phyloP scores from a whole-genome alignment of 64 coral and sea anemone species.

The Montipora foliosa region DNA sequence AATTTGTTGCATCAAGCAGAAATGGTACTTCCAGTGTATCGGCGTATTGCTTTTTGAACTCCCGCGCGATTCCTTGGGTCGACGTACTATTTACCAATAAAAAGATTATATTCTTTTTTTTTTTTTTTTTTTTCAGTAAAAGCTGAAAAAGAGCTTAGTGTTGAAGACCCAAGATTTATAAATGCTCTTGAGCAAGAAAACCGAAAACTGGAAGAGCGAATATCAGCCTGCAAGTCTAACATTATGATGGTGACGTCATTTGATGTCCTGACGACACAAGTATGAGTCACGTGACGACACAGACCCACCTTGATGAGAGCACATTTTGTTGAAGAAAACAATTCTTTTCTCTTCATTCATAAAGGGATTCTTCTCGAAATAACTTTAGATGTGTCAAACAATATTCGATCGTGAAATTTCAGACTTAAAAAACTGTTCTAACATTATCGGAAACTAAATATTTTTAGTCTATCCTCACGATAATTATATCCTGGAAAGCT shows the following conservation, averaged over 20 bases:
- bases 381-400: neutral
- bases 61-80: no score
- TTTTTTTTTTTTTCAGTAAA: slow-evolving; percentile 60
- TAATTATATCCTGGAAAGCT: slow-evolving; percentile 20
- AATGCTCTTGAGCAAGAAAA: slow-evolving; percentile 92
- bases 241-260: slow-evolving; percentile 99
- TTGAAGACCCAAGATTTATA: slow-evolving; percentile 80
- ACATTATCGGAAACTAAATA: slow-evolving; percentile 22
- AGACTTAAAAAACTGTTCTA: neutral
- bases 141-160: slow-evolving; percentile 75
- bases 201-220: slow-evolving; percentile 74
- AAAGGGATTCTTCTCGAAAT: neutral
- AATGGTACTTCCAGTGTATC: no score
- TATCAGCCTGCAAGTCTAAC: slow-evolving; percentile 88
- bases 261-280: slow-evolving; percentile 74
- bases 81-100: no score
- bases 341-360: no score
- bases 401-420: neutral
- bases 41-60: no score
- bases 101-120: no score
- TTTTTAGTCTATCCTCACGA: slow-evolving; percentile 9
- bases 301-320: neutral
- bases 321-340: neutral
- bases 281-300: slow-evolving; percentile 26
- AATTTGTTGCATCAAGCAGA: no score